Evolutionary conservation across 1,140 invertebrate species (phyloP), one percentile per base, ranked within the genome.

Genomic region (Aphelinus certus): DNA sequence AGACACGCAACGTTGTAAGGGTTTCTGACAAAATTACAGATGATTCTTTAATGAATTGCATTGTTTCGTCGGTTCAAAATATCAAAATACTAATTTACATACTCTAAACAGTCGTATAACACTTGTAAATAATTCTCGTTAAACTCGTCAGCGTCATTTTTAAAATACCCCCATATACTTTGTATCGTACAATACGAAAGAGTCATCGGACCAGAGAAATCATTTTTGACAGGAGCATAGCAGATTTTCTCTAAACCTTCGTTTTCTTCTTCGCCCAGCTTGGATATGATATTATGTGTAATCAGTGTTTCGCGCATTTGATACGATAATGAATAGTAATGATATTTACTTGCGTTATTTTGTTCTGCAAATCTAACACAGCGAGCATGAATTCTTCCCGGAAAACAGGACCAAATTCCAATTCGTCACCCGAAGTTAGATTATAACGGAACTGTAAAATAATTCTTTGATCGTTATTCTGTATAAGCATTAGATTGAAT

Each of bases 121-220:
- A 46, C 60, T 62, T 71, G 9, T 5, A 70, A 10, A 71, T 75
- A 75, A 56, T 56, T 61, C 0, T 53, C 51, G 51, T 53, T 96
- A 97, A 96, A 91, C 4, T 82, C 87, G 0, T 89, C 87, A 6
- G 89, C 51, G 81, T 91, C 88, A 81, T 96, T 93, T 83, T 96
- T 91, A 86, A 92, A 99, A 88, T 97, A 99, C 26, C 97, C 96
- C 90, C 95, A 94, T 61, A 96, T 87, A 78, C 95, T 97, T 89
- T 96, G 93, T n/a, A 99, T 90, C 3, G 93, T 91, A 86, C 98
- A 99, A 78, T 94, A 86, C 0, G 89, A 81, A 10, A 93, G 86
- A 79, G 83, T 85, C 1, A 85, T 81, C 2, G 88, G 81, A 3
- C 88, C 89, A 3, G 84, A 83, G 62, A 89, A 89, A 0, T 88